A percentile compares a stretch with the other conserved stretches of the same genome.
Conservation (phyloP, 2,888 invertebrate species). For the Heliothis peltigera region DNA sequence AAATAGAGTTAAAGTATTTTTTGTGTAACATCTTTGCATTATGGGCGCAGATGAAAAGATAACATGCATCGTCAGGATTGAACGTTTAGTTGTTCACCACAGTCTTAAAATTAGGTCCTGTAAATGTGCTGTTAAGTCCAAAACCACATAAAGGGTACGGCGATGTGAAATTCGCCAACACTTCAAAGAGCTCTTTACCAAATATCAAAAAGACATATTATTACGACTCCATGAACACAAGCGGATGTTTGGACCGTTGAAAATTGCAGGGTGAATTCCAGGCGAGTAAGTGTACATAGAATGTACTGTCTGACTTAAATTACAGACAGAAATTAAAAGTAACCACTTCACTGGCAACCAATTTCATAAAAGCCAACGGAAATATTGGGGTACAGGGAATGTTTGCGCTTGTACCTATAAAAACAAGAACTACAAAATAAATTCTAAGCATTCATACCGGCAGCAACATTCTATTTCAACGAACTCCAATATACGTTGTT, state of each 20-base stretch:
- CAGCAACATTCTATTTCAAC: neutral
- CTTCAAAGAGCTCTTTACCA: constrained; percentile 3
- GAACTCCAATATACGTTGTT: neutral
- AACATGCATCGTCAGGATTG: too few species aligned
- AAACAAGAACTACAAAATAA: too few species aligned
- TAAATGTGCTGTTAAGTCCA: neutral
- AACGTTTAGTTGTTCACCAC: too few species aligned
- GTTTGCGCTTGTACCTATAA: too few species aligned
- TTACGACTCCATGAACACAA: constrained; percentile 11
- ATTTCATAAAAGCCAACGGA: neutral
- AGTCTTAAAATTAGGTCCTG: too few species aligned
- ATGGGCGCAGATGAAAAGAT: too few species aligned
- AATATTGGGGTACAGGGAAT: neutral
- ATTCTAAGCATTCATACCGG: too few species aligned
- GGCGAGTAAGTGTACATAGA: neutral
- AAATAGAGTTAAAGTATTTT: too few species aligned
- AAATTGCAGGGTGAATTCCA: constrained; percentile 15
- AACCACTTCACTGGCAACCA: neutral
- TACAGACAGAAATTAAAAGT: neutral
- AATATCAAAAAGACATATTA: constrained; percentile 8
- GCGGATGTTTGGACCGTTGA: constrained; percentile 9
- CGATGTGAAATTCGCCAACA: neutral
- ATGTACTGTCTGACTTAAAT: neutral
- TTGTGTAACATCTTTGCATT: too few species aligned
- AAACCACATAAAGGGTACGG: neutral